phyloP scores from a whole-genome alignment of 2,113 vertebrate genomes.

The Cololabis saira region DNA sequence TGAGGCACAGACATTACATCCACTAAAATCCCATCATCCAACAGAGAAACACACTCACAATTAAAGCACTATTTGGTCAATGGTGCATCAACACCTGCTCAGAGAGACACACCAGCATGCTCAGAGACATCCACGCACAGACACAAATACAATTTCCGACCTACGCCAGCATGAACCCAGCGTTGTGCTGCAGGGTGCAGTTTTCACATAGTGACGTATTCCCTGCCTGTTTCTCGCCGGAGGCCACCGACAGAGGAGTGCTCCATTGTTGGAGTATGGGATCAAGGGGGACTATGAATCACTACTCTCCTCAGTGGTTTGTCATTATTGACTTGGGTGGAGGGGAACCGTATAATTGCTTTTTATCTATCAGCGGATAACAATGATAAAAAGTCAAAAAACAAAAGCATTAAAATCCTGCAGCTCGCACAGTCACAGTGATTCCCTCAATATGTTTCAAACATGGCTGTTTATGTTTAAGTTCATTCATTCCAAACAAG shows the following conservation, averaged over 20 bases:
- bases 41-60: neutral
- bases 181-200: constrained; percentile 23
- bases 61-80: constrained; percentile 9
- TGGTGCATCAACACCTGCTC: constrained; percentile 38
- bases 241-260: constrained; percentile 24
- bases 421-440: too few species aligned
- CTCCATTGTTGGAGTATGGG: constrained; percentile 11
- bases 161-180: constrained; percentile 45
- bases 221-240: constrained; percentile 21
- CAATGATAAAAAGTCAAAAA: neutral
- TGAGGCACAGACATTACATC: constrained; percentile 12
- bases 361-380: constrained; percentile 26
- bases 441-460: too few species aligned
- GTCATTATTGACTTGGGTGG: constrained; percentile 17
- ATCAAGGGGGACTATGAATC: constrained; percentile 54
- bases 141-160: constrained; percentile 29
- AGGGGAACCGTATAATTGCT: constrained; percentile 44
- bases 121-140: constrained; percentile 19
- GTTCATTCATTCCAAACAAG: too few species aligned
- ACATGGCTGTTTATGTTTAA: too few species aligned
- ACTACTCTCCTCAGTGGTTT: constrained; percentile 21
- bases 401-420: neutral
- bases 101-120: neutral
- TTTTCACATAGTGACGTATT: constrained; percentile 46
- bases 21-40: neutral